These are phyloP conservation scores for Dolichomitus sp. DNA, from an alignment of 2,888 invertebrate genomes.

Conservation along the genomic window DNA sequence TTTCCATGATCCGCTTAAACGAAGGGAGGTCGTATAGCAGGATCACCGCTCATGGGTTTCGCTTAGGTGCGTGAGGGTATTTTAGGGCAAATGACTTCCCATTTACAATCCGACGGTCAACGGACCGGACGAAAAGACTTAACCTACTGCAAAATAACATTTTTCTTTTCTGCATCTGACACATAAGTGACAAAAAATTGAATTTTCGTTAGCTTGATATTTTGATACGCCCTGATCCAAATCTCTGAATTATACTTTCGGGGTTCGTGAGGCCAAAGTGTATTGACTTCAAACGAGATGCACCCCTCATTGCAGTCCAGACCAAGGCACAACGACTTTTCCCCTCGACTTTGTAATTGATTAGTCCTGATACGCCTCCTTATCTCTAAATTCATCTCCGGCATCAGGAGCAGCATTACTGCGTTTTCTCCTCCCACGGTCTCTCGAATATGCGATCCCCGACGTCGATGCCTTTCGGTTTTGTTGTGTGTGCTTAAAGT, in stretches of 20 bases:
- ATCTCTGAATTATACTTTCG: constrained; percentile 48
- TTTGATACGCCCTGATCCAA: constrained; percentile 45
- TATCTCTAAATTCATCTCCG: constrained; percentile 83
- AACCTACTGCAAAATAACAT: not conserved
- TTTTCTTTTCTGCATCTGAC: constrained; percentile 20
- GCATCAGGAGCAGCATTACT: constrained; percentile 51
- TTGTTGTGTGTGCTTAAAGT: constrained; percentile 40
- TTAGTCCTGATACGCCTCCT: constrained; percentile 85
- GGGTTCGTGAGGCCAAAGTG: constrained; percentile 38
- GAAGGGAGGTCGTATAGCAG: not conserved
- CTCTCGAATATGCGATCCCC: constrained; percentile 52
- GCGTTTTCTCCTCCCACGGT: constrained; percentile 62
- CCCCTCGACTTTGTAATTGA: constrained; percentile 84
- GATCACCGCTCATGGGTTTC: constrained; percentile 69
- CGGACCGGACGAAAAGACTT: not conserved
- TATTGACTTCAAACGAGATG: constrained; percentile 66
- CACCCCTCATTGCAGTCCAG: constrained; percentile 65
- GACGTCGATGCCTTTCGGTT: constrained; percentile 45
- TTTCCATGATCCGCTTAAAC: not conserved
- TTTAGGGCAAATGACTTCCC: constrained; percentile 77
- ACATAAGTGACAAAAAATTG: constrained; percentile 34
- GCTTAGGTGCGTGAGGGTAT: constrained; percentile 67
- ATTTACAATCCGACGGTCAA: not conserved
- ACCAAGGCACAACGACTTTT: constrained; percentile 58
- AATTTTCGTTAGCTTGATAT: constrained; percentile 51